Evolutionary conservation across 1,140 invertebrate species (phyloP), one percentile per base, ranked within the genome.

Genomic region (Pseudomyrmex pallidus): DNA sequence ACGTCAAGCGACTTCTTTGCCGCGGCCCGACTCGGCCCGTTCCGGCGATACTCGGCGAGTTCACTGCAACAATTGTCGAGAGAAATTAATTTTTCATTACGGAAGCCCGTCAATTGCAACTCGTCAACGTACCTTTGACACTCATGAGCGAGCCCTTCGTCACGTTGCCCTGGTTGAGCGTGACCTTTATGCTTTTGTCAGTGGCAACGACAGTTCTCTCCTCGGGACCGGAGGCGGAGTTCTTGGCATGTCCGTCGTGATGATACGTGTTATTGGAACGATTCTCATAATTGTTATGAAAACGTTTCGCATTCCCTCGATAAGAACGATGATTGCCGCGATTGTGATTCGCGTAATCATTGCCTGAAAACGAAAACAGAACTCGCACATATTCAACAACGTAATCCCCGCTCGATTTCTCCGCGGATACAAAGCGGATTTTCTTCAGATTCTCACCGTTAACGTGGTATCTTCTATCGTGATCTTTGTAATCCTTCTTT

Each of bases 11-110:
- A 20, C 90, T 90, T 35, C 92, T 92, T 82, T 94, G 93, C n/a
- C 94, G 90, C 52, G 93, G 94, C 12, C 94, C 94, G n/a, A 94
- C 94, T 86, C 94, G 89, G 61, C 94, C 94, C 44, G 94, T 94
- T 48, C 94, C 94, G 74, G 91, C 93, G 76, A 93, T 92, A 62
- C 86, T 92, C n/a, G 93, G 87, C 25, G 93, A 90, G 73, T 92
- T 93, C 44, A 94, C 94, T 94, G 83, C 64, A 94, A 92, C 13
- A 9, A 46, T 57, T 48, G 44, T 57, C 20, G 3, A 78, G 17
- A 44, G 22, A 15, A 7, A 35, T 35, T 35, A 2, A 25, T 25
- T 5, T 35, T 35, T 35, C 5, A 5, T 35, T 35, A 35, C 35
- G 5, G 0, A 35, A 35, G 5, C 35, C 15, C 61, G 35, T 73